Evolutionary conservation across 2,888 invertebrate genomes (phyloP), one percentile per base, ranked within the genome.

Genomic region (Eilema depressum): DNA sequence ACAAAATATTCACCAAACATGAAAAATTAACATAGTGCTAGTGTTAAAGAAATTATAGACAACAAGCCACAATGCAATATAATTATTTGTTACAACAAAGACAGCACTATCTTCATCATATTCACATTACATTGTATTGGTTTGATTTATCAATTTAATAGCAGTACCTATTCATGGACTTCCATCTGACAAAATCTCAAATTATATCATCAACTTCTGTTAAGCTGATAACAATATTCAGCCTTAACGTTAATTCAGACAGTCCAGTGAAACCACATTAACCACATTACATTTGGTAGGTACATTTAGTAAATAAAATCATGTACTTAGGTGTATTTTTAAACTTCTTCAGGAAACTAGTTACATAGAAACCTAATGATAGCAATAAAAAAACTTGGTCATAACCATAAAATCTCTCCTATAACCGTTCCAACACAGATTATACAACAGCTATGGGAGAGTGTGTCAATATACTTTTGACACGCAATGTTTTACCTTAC

Each of bases 321-420:
- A n/a, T n/a, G n/a, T n/a, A n/a, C n/a, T n/a, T 10, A n/a, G n/a
- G 5, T 41, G 20, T 53, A 53, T 53, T n/a, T 2, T n/a, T n/a
- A n/a, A 53, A n/a, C 25, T 57, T 57, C 33, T 11, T 17, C 4
- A 41, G 28, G 28, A 41, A 41, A 60, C 17, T 33, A 60, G 53
- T 62, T 62, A 56, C n/a, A 37, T 63, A 25, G 30, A 37, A 65
- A 28, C 14, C 17, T 23, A 57, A 63, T 25, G 70, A 41, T 41
- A 70, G 66, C 33, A n/a, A 69, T 69, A 57, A 70, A 64, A 61
- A 66, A 66, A 25, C 56, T 66, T 66, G 66, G 57, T 62, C 62
- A 28, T 17, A 33, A 20, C n/a, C 47, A 37, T 63, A 25, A 66
- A 63, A 57, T 47, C 37, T 66, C 57, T 63, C 57, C 62, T 25